These are phyloP conservation scores for Stichopus horrens DNA, from an alignment of 53 echinoderm and acorn worm genomes.

Conservation along the genomic window DNA sequence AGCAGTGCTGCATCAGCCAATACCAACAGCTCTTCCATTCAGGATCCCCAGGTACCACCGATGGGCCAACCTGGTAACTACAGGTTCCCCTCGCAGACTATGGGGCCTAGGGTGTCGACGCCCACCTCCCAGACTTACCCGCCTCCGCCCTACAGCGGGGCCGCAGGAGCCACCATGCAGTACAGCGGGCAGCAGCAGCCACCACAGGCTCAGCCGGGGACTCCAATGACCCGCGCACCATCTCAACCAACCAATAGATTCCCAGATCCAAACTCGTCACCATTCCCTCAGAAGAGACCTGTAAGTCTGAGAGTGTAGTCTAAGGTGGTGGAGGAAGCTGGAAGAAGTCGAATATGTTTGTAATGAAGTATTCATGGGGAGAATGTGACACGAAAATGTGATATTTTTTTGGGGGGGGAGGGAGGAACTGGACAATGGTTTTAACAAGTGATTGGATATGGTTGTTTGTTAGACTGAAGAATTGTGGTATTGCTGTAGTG, in stretches of 20 bases:
- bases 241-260: slow-evolving; percentile 51
- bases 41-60: slow-evolving; percentile 49
- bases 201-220: slow-evolving; percentile 50
- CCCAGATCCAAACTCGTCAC: slow-evolving; percentile 71
- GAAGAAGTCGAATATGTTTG: too few species aligned
- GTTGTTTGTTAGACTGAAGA: too few species aligned
- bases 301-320: slow-evolving; percentile 56
- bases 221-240: slow-evolving; percentile 54
- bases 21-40: slow-evolving; percentile 51
- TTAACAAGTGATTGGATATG: too few species aligned
- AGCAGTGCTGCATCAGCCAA: slow-evolving; percentile 42
- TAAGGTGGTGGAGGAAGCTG: too few species aligned
- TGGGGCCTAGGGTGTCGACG: slow-evolving; percentile 70
- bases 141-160: slow-evolving; percentile 44
- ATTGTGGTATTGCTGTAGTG: too few species aligned
- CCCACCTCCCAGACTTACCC: slow-evolving; percentile 65
- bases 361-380: too few species aligned
- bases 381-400: too few species aligned
- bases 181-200: slow-evolving; percentile 59
- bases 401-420: too few species aligned
- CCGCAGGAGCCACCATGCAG: slow-evolving; percentile 32
- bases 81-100: slow-evolving; percentile 36
- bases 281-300: slow-evolving; percentile 94
- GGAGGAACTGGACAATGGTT: too few species aligned
- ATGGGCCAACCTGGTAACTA: slow-evolving; percentile 32